Evolutionary conservation across 2,113 vertebrate species (phyloP), one percentile per base, ranked within the genome.

Genomic region (Poeciliopsis occidentalis): DNA sequence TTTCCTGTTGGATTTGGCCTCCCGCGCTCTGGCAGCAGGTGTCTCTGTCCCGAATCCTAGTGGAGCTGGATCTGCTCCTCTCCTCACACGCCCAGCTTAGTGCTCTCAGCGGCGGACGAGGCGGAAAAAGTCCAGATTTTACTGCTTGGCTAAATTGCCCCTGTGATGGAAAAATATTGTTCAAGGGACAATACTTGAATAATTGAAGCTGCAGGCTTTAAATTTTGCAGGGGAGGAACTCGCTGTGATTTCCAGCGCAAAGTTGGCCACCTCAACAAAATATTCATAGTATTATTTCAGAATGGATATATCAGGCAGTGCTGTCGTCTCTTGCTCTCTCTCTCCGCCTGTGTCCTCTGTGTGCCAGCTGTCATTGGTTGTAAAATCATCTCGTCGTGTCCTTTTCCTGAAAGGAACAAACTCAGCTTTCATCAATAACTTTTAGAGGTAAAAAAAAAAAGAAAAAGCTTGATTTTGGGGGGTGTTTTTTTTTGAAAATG

Each of bases 91-190:
- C 73, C 61, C 71, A 73, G 80, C 82, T 87, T 86, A 93, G 92
- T 90, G 92, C 92, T 93, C 85, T 92, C 90, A 88, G 85, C 76
- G 81, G 85, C 69, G 64, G 64, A 85, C 30, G 17, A 81, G 76
- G 78, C 83, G 76, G 83, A 88, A 82, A 24, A 71, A 85, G 87
- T 71, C 84, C 82, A n/a, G 29, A 77, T 86, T 82, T 76, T 81
- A 85, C 91, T 83, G 93, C 85, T 88, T 89, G 89, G 81, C 84
- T 91, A 91, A 93, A 93, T 92, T 85, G 87, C 83, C 81, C 83
- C 51, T 7, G 80, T 94, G 94, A 95, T 95, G 94, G 94, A 93
- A 95, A 92, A 94, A 95, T 93, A 93, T 91, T 95, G 93, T 94
- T 86, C 83, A 73, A 83, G 87, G 92, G 92, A 88, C 78, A 78